Evolutionary conservation across 2,113 vertebrate species (phyloP).

Genomic region (Calidris pygmaea): DNA sequence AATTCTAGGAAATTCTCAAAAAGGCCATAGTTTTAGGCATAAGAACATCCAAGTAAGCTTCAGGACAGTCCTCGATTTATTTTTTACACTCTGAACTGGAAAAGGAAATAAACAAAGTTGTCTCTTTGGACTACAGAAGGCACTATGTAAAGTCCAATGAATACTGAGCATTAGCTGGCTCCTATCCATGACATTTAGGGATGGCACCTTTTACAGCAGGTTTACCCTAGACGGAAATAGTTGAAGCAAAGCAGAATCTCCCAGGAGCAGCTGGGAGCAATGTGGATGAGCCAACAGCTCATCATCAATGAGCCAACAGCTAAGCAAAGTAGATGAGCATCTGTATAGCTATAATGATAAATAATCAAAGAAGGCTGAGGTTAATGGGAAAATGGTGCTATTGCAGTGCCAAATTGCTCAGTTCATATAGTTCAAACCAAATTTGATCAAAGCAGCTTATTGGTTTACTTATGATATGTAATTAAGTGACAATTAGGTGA

Average conservation of each 20-base stretch:
- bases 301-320: neutral
- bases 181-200: neutral
- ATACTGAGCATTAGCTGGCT: neutral
- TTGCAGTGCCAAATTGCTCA: neutral
- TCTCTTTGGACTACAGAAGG: neutral
- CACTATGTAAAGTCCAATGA: neutral
- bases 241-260: neutral
- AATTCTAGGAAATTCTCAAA: neutral
- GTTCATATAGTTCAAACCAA: neutral
- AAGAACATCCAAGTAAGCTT: neutral
- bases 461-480: neutral
- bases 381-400: neutral
- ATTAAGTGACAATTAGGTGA: neutral
- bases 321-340: neutral
- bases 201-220: neutral
- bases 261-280: neutral
- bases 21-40: neutral
- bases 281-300: neutral
- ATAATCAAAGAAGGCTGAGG: neutral
- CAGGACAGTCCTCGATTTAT: neutral
- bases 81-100: neutral
- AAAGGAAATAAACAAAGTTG: neutral
- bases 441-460: neutral
- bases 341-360: neutral
- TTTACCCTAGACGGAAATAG: neutral